Conservation (phyloP, 2,113 vertebrate genomes). For the Salvelinus namaycush region DNA sequence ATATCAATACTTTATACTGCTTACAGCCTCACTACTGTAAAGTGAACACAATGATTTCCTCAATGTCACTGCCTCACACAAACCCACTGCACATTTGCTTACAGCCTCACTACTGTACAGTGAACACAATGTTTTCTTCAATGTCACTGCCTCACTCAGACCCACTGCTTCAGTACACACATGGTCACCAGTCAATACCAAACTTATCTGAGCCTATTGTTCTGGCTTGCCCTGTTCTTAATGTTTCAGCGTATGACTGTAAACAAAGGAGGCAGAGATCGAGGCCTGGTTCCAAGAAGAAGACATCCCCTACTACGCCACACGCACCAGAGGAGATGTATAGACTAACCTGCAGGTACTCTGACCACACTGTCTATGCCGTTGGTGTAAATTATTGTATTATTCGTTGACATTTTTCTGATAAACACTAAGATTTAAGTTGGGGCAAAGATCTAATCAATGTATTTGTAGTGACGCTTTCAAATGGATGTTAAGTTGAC, state of each 20-base stretch:
- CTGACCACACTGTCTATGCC: background rate
- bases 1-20: background rate
- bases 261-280: slow-evolving; percentile 94
- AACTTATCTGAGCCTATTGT: slow-evolving; percentile 24
- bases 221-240: no score
- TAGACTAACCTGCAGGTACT: slow-evolving; percentile 95
- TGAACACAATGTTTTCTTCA: no score
- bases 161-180: no score
- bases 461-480: background rate
- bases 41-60: no score
- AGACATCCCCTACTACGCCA: slow-evolving; percentile 82
- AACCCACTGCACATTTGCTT: no score
- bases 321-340: slow-evolving; percentile 97
- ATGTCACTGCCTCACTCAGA: no score
- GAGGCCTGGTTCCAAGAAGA: slow-evolving; percentile 96
- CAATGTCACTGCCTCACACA: no score
- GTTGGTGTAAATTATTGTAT: no score
- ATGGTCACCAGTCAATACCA: no score
- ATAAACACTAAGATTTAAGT: background rate
- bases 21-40: no score
- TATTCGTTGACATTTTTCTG: no score
- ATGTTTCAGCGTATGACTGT: slow-evolving; percentile 88
- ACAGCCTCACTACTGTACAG: no score
- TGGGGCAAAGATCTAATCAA: background rate
- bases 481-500: background rate